Evolutionary conservation across 2,888 invertebrate species (phyloP).

Genomic region (Aphidoletes aphidimyza): DNA sequence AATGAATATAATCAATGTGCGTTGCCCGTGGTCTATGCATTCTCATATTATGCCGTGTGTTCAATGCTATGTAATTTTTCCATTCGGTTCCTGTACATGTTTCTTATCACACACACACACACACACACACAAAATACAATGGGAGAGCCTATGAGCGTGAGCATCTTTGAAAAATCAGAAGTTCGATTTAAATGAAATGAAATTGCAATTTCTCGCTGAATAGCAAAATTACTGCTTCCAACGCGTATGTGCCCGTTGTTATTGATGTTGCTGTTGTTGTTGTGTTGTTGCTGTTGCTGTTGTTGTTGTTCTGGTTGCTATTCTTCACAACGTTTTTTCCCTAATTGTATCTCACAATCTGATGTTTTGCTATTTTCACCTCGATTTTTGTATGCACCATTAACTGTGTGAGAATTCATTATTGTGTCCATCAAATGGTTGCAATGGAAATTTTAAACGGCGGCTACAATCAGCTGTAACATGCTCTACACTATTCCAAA

Average conservation of each 20-base stretch:
- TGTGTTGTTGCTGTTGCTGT: neutral
- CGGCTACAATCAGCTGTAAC: no score
- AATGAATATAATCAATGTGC: slow-evolving; percentile 1
- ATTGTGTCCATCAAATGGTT: neutral
- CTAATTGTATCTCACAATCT: slow-evolving; percentile 36
- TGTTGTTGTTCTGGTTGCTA: no score
- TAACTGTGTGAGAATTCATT: slow-evolving; percentile 45
- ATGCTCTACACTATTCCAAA: no score
- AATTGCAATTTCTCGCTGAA: slow-evolving; percentile 14
- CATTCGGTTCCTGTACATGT: neutral
- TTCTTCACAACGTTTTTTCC: neutral
- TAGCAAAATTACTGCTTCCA: slow-evolving; percentile 12
- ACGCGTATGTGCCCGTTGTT: neutral
- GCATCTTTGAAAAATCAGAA: neutral
- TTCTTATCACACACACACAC: neutral
- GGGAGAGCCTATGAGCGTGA: neutral
- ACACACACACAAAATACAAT: neutral
- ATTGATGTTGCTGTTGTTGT: neutral
- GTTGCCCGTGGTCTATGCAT: slow-evolving; percentile 24
- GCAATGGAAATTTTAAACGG: neutral
- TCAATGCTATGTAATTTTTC: slow-evolving; percentile 49
- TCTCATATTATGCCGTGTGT: no score
- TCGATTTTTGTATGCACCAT: neutral
- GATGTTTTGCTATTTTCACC: slow-evolving; percentile 41
- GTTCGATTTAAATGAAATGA: neutral